Base-by-base conservation (phyloP, 2,797 vertebrate genomes). In the Podarcis siculus region DNA sequence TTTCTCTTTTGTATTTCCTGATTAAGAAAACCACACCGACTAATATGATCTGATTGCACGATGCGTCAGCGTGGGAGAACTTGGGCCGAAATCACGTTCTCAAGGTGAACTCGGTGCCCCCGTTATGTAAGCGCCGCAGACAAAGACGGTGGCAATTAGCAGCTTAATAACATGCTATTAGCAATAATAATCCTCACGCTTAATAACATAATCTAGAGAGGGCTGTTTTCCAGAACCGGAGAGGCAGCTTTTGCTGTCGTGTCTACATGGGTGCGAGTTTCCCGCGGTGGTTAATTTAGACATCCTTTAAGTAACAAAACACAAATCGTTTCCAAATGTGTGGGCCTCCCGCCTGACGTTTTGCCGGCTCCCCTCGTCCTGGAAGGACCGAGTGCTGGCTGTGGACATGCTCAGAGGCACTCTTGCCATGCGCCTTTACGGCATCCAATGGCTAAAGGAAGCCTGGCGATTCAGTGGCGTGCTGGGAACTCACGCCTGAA, bases 81-180 rank as follows among this genome's bases (percentile, higher is more conserved):
- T 3, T 27, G 23, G 45, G 76, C 8, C 77, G 15, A 61, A 32
- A 55, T 55, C 49, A 12, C 21, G 42, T 55, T 55, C 21, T 77
- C 27, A 67, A 71, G 37, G 15, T 71, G 78, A 88, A 88, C 87
- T 15, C 81, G 1, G 5, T 88, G 86, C 55, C 87, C 81, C 3
- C 0, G 4, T 88, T 69, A 79, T 2, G 35, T 86, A 88, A 88
- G 66, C n/a, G 0, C n/a, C 23, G 61, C 84, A 67, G 67, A 39
- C 49, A 25, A 55, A 32, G n/a, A 27, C n/a, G 30, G 23, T 7
- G 39, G 37, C 37, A 25, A 15, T 39, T 88, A n/a, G 75, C 37
- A 35, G 32, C 32, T 55, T 83, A 78, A 55, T 42, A 79, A 32
- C 42, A 37, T n/a, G 35, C 72, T 19, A 72, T 42, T n/a, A 2